Evolutionary conservation across 2,113 vertebrate genomes (phyloP), one percentile per base, ranked within the genome.

Genomic region (Mormoops blainvillei): DNA sequence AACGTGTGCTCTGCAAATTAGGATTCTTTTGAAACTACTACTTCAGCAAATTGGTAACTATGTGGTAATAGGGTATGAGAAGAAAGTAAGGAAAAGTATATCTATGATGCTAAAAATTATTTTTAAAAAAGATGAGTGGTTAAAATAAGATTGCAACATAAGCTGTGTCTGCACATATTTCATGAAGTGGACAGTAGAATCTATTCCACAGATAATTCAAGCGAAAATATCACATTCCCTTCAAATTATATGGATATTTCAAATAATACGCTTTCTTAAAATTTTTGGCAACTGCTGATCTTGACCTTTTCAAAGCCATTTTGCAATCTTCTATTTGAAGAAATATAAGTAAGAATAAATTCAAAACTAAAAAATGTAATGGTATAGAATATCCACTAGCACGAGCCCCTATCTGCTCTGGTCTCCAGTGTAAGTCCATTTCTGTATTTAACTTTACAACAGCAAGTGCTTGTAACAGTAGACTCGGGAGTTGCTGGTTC

Each of bases 1-100:
- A 93, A 91, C 16, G 65, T 48, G 71, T 41, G 18, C 81, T 85
- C 92, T 94, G 89, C n/a, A 96, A 94, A 90, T 94, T 87, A 68
- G 67, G 24, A 68, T 52, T 83, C 74, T 95, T 94, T 67, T 73
- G 50, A 96, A 97, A 97, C 19, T 48, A 77, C 76, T 81, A 95
- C 92, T 92, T 98, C 96, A 97, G 96, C 95, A 97, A 93, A 93
- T 86, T 36, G 74, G 52, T 68, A 87, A 71, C 93, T 85, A 38
- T 36, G 50, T 65, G n/a, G 85, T 87, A 96, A 97, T 84, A 92
- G 38, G 31, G 52, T 89, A 76, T 4, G 8, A 81, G 70, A 82
- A n/a, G 41, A 94, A 94, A 81, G 58, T 81, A 77, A 87, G 22
- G 58, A 85, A 92, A 88, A 68, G 54, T 28, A n/a, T 52, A 78